Evolutionary conservation across 2,797 vertebrate genomes (phyloP).

Genomic region (Poecilia gillii): DNA sequence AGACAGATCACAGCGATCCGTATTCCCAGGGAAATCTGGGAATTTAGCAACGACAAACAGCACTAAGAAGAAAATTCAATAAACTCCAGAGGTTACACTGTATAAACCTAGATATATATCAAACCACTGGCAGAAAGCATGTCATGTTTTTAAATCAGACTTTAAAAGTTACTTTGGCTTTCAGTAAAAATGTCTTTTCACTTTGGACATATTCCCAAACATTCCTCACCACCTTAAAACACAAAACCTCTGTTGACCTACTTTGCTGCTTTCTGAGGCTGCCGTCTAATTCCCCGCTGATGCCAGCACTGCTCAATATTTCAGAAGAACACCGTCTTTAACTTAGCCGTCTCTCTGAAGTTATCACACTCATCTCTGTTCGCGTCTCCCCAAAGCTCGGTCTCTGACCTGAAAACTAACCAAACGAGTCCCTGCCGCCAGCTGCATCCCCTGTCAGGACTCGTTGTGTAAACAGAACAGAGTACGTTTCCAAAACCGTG

Average conservation of each 20-base stretch:
- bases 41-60: neutral
- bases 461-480: neutral
- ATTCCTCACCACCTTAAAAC: neutral
- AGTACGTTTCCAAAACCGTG: neutral
- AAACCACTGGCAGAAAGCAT: neutral
- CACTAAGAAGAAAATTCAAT: neutral
- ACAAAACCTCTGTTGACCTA: conserved; percentile 49
- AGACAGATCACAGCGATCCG: neutral
- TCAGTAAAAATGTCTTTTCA: neutral
- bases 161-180: neutral
- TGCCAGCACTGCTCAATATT: conserved; percentile 69
- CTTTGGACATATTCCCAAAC: neutral
- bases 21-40: neutral
- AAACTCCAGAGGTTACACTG: neutral
- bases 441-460: neutral
- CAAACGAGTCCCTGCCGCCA: neutral
- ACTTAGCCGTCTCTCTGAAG: conserved; percentile 31
- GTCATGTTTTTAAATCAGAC: neutral
- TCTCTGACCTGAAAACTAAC: conserved; percentile 42
- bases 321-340: conserved; percentile 57
- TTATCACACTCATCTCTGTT: conserved; percentile 28
- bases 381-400: conserved; percentile 36
- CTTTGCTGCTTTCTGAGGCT: conserved; percentile 33
- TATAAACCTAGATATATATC: neutral
- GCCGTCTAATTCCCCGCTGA: conserved; percentile 21